Percentiles rank a stretch among this genome's conserved stretches.
phyloP scores from a whole-genome alignment of 2,888 invertebrate species.

The Dendrolimus pini region DNA sequence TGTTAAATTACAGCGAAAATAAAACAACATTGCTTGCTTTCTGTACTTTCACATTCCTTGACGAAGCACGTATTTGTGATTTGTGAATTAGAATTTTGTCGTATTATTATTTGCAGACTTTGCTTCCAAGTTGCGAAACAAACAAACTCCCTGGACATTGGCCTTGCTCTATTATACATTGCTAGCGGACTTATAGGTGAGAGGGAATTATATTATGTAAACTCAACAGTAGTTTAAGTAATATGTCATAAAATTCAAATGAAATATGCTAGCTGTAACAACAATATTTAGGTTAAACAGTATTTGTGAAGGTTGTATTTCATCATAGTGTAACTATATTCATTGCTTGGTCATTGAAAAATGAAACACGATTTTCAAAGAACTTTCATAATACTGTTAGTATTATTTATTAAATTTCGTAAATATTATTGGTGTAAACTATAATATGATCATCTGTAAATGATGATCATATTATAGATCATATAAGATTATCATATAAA shows the following conservation, averaged over 20 bases:
- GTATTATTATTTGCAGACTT: conserved; percentile 40
- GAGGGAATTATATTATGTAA: conserved; percentile 40
- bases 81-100: neutral
- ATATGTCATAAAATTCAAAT: neutral
- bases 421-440: too few relatives aligned
- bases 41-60: conserved; percentile 10
- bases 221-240: conserved; percentile 21
- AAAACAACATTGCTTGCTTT: conserved; percentile 16
- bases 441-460: too few relatives aligned
- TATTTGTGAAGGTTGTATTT: neutral
- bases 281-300: neutral
- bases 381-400: too few relatives aligned
- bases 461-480: too few relatives aligned
- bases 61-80: neutral
- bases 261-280: neutral
- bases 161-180: conserved; percentile 64
- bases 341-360: neutral
- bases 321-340: neutral
- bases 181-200: conserved; percentile 66
- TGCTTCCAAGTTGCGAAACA: conserved; percentile 61
- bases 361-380: too few relatives aligned
- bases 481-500: too few relatives aligned
- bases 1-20: neutral
- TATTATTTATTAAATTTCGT: too few relatives aligned
- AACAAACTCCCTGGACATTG: conserved; percentile 54